Evolutionary conservation across 2,888 invertebrate species (phyloP).

Genomic region (Allolobophora icterica): DNA sequence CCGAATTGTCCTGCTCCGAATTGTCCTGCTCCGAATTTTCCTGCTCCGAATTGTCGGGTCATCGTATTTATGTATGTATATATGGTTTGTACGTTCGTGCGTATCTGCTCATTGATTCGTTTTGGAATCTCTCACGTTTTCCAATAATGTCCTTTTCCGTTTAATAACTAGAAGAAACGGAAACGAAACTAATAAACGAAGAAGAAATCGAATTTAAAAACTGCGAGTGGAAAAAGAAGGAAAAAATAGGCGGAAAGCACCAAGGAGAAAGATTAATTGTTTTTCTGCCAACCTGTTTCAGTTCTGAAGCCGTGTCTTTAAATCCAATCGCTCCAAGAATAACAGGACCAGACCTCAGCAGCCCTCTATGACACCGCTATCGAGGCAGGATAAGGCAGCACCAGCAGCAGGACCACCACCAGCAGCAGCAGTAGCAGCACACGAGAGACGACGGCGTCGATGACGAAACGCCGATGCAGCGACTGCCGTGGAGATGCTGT

Average conservation of each 20-base stretch:
- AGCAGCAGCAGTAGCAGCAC: no score
- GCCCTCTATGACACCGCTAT: background rate
- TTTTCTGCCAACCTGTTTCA: slow-evolving; percentile 1
- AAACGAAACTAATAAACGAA: background rate
- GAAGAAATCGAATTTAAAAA: background rate
- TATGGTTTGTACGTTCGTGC: background rate
- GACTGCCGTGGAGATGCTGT: background rate
- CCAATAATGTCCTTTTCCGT: background rate
- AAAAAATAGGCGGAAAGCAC: no score
- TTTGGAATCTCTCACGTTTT: background rate
- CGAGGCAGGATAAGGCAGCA: background rate
- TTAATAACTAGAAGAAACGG: background rate
- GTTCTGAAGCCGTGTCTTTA: background rate
- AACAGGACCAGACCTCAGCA: background rate
- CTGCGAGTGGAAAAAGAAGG: background rate
- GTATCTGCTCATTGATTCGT: background rate
- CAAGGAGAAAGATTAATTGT: background rate
- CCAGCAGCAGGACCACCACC: no score
- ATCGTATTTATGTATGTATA: no score
- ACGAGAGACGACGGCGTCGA: background rate
- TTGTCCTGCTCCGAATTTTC: no score
- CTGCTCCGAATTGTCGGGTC: no score
- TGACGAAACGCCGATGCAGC: background rate
- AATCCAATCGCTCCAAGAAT: slow-evolving; percentile 6
- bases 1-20: no score